Evolutionary conservation across 2,888 invertebrate genomes (phyloP).

Genomic region (Heliconius erato): DNA sequence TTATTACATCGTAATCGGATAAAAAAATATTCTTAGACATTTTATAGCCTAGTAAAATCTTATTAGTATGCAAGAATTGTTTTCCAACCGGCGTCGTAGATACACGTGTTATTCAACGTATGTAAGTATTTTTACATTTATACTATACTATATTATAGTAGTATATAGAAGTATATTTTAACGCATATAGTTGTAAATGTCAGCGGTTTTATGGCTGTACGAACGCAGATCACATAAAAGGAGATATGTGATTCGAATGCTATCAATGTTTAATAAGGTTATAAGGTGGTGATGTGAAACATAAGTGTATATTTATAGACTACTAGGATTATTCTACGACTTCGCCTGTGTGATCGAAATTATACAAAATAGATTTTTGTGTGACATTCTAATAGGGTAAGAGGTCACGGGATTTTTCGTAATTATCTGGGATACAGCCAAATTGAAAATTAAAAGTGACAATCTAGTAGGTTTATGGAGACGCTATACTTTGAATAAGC

Average conservation of each 20-base stretch:
- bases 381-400: no score
- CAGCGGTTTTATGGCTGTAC: constrained; percentile 46
- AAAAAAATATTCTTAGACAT: neutral
- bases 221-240: constrained; percentile 14
- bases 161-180: constrained; percentile 42
- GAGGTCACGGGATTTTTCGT: no score
- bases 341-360: no score
- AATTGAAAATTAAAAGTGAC: no score
- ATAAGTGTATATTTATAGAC: neutral
- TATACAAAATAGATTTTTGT: no score
- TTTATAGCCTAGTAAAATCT: neutral
- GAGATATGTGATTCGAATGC: constrained; percentile 26
- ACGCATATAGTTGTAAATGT: constrained; percentile 46
- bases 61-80: constrained; percentile 25
- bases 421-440: no score
- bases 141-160: neutral
- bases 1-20: neutral
- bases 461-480: no score
- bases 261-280: constrained; percentile 10
- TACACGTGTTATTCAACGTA: constrained; percentile 19
- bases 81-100: neutral
- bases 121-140: constrained; percentile 4
- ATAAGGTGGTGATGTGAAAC: neutral
- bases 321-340: neutral
- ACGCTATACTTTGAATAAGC: no score